phyloP scores from a whole-genome alignment of 2,797 vertebrate genomes.

The Cephalopachus bancanus region DNA sequence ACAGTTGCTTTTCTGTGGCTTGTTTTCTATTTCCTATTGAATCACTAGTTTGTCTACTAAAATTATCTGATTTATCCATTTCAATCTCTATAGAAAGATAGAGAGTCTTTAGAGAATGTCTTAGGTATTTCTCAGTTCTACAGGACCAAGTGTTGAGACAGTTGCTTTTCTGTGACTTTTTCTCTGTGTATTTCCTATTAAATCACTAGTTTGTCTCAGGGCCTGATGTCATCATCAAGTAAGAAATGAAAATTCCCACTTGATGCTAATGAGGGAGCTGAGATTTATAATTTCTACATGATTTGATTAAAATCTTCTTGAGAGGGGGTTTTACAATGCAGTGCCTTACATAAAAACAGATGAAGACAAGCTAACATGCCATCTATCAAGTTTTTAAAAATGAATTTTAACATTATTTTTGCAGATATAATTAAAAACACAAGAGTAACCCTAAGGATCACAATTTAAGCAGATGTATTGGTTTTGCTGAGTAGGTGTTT shows the following conservation, averaged over 20 bases:
- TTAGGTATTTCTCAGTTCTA: background rate
- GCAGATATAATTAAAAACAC: background rate
- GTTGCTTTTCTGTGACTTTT: background rate
- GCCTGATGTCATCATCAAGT: background rate
- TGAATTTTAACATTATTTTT: background rate
- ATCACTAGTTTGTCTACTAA: background rate
- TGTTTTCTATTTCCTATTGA: background rate
- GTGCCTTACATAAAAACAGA: background rate
- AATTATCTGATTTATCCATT: background rate
- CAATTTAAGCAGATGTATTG: background rate
- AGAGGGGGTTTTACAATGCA: background rate
- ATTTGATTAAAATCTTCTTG: background rate
- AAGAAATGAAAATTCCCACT: background rate
- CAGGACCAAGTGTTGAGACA: background rate
- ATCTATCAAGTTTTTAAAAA: background rate
- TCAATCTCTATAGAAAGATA: background rate
- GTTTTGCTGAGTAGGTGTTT: background rate
- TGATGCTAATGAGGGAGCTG: background rate
- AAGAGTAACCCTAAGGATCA: background rate
- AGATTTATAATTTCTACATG: background rate
- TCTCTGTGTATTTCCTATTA: background rate
- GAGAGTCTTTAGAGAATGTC: background rate
- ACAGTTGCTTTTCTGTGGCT: background rate
- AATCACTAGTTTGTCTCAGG: background rate
- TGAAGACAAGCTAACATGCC: background rate